phyloP scores from a whole-genome alignment of 2,113 vertebrate species.

The Phainopepla nitens region DNA sequence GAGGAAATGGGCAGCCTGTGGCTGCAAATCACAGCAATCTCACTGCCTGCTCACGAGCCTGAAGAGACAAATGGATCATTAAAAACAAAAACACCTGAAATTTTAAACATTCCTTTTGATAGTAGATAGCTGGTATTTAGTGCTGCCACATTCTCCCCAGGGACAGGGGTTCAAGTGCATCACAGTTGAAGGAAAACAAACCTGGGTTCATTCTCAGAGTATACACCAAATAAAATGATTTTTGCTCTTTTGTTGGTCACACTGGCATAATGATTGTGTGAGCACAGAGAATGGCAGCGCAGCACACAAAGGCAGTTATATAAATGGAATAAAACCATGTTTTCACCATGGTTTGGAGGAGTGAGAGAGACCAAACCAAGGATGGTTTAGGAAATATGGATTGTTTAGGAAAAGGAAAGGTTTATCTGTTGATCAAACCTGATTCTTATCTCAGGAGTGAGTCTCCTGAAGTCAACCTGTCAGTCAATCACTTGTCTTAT shows the following conservation, averaged over 20 bases:
- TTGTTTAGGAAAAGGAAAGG: not conserved
- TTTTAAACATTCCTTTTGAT: not conserved
- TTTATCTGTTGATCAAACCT: not conserved
- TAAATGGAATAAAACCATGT: not conserved
- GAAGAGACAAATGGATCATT: slow-evolving; percentile 27
- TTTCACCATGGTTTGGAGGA: not conserved
- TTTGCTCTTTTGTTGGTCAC: slow-evolving; percentile 28
- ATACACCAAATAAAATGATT: not conserved
- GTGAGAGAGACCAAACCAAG: not conserved
- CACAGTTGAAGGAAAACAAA: not conserved
- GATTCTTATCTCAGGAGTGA: not conserved
- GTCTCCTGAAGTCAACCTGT: not conserved
- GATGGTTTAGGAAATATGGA: not conserved
- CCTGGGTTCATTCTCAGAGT: not conserved
- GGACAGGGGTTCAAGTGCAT: not conserved
- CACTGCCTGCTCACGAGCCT: not conserved
- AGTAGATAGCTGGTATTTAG: not conserved
- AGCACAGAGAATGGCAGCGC: not conserved
- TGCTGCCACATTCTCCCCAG: not conserved
- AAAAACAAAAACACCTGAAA: slow-evolving; percentile 18
- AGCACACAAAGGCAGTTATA: slow-evolving; percentile 17
- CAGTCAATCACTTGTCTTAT: not conserved
- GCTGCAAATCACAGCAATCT: slow-evolving; percentile 40
- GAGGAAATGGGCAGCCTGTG: not conserved
- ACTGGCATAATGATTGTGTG: not conserved